Conservation (phyloP, 2,113 vertebrate species). For the Perccottus glenii region DNA sequence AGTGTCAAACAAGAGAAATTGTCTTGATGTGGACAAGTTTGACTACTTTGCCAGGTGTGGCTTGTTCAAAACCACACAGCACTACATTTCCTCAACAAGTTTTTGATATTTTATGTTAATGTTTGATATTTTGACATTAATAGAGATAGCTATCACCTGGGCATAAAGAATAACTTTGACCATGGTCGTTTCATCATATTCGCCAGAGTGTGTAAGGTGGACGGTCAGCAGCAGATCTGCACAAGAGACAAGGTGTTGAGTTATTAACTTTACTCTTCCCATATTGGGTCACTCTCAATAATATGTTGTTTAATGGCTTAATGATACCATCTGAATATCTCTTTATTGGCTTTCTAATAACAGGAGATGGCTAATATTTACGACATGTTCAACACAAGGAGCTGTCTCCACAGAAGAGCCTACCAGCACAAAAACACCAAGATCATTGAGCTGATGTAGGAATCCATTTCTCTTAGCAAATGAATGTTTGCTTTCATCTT, state of each 20-base stretch:
- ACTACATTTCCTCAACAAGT: not conserved
- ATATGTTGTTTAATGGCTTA: too few relatives aligned
- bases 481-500: too few relatives aligned
- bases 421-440: constrained; percentile 89
- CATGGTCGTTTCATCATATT: not conserved
- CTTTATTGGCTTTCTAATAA: not conserved
- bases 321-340: not conserved
- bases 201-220: not conserved
- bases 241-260: constrained; percentile 9
- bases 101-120: not conserved
- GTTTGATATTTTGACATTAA: not conserved
- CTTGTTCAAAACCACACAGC: not conserved
- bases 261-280: not conserved
- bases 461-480: too few relatives aligned
- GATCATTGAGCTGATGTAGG: constrained; percentile 79
- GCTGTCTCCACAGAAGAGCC: constrained; percentile 84
- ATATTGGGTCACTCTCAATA: too few relatives aligned
- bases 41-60: constrained; percentile 4
- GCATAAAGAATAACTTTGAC: constrained; percentile 7
- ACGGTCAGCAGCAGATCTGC: not conserved
- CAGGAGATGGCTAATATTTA: constrained; percentile 88
- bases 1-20: not conserved
- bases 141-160: constrained; percentile 3
- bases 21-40: constrained; percentile 5
- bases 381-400: constrained; percentile 88